These are phyloP conservation scores for Microcaecilia unicolor DNA, from an alignment of 2,797 vertebrate genomes.

Conservation along the genomic window DNA sequence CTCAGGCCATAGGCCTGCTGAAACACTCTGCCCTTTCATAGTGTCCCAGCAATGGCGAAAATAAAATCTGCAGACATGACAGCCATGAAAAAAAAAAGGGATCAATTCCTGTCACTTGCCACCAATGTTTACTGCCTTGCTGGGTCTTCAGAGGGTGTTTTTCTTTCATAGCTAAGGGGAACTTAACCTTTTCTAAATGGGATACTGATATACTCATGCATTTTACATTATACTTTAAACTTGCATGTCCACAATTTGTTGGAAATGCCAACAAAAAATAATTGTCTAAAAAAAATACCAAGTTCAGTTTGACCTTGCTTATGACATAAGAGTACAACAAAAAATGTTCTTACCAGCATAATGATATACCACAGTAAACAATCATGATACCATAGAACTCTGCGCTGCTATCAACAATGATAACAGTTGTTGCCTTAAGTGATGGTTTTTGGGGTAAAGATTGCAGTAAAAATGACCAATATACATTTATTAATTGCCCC, in stretches of 20 bases:
- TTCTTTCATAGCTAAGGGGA: constrained; percentile 60
- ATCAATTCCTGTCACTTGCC: constrained; percentile 78
- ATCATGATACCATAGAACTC: too few relatives aligned
- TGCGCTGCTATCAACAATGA: too few relatives aligned
- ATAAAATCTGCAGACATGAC: constrained; percentile 81
- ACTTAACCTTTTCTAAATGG: constrained; percentile 66
- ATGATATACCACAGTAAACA: too few relatives aligned
- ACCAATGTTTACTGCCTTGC: constrained; percentile 65
- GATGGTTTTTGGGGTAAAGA: too few relatives aligned
- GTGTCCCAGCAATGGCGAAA: constrained; percentile 65
- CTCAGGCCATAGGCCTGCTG: constrained; percentile 71
- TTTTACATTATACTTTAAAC: constrained; percentile 62
- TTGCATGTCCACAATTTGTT: constrained; percentile 33
- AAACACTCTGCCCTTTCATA: constrained; percentile 44
- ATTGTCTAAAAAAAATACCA: constrained; percentile 11
- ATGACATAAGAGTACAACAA: too few relatives aligned
- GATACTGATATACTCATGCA: constrained; percentile 55
- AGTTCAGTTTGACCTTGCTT: constrained; percentile 11
- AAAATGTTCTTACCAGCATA: too few relatives aligned
- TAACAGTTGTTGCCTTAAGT: too few relatives aligned
- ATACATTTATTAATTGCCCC: too few relatives aligned
- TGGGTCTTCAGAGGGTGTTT: constrained; percentile 54
- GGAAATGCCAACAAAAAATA: constrained; percentile 32
- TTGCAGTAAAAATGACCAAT: too few relatives aligned
- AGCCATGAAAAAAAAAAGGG: constrained; percentile 55